Evolutionary conservation across 2,113 vertebrate species (phyloP).

Genomic region (Rhynchopsitta pachyrhyncha): DNA sequence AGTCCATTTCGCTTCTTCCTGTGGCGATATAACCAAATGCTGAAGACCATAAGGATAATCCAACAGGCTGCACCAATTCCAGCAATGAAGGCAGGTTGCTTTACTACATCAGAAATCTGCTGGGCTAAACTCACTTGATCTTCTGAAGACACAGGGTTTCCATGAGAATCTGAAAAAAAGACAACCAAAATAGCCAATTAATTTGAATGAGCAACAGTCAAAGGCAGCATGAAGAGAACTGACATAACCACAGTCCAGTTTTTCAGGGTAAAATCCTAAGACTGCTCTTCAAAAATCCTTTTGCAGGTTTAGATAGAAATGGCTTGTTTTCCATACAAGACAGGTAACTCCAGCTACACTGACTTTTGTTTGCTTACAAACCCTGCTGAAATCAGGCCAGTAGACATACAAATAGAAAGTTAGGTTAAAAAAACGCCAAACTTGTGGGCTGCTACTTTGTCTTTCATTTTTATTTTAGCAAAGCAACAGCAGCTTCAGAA

Average conservation of each 20-base stretch:
- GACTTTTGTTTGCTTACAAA: neutral
- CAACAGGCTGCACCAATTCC: constrained; percentile 96
- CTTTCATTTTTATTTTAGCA: neutral
- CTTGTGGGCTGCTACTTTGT: neutral
- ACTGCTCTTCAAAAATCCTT: neutral
- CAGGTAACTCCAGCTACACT: neutral
- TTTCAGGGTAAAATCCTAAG: neutral
- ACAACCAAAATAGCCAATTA: neutral
- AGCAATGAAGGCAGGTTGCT: constrained; percentile 95
- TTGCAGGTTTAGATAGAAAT: neutral
- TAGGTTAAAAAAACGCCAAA: neutral
- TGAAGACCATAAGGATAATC: constrained; percentile 99
- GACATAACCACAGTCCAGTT: neutral
- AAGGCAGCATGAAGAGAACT: neutral
- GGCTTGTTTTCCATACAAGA: neutral
- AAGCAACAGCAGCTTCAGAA: neutral
- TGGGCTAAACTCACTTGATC: constrained; percentile 90
- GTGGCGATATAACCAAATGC: constrained; percentile 96
- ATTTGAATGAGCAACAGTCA: neutral
- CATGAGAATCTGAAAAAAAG: constrained; percentile 83
- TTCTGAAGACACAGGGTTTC: constrained; percentile 84
- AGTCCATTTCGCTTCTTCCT: constrained; percentile 93
- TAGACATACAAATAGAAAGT: neutral
- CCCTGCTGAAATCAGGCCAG: neutral
- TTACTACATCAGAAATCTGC: constrained; percentile 97